phyloP scores from a whole-genome alignment of 1,140 invertebrate genomes.

The Drosophila pruinosa region DNA sequence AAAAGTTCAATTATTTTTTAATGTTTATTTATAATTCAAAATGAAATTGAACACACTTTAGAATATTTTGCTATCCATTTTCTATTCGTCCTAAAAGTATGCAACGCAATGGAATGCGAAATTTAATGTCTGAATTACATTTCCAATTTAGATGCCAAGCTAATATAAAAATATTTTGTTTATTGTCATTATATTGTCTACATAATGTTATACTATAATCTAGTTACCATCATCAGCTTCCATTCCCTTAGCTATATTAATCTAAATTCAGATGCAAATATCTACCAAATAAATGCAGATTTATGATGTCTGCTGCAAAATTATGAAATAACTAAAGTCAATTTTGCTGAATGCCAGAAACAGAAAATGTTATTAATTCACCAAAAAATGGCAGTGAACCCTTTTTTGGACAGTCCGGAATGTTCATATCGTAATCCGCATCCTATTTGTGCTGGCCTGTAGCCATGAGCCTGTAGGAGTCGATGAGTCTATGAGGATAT shows the following conservation, averaged over 20 bases:
- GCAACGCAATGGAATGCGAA: too few relatives aligned
- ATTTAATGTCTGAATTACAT: too few relatives aligned
- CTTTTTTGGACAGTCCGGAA: background rate
- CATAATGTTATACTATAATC: slow-evolving; percentile 5
- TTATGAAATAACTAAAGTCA: slow-evolving; percentile 54
- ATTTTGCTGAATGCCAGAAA: slow-evolving; percentile 45
- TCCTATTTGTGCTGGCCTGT: slow-evolving; percentile 4
- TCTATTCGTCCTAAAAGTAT: background rate
- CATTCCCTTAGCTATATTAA: background rate
- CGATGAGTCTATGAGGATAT: background rate
- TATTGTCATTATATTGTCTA: background rate
- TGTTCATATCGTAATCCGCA: background rate
- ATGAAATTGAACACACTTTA: background rate
- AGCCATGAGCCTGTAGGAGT: background rate
- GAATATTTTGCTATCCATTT: too few relatives aligned
- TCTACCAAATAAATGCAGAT: slow-evolving; percentile 27
- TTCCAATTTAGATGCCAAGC: background rate
- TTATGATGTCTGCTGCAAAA: slow-evolving; percentile 56
- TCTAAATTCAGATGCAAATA: slow-evolving; percentile 31
- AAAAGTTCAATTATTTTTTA: too few relatives aligned
- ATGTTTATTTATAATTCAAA: too few relatives aligned
- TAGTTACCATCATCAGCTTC: background rate
- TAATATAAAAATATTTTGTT: background rate
- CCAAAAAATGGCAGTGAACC: slow-evolving; percentile 6
- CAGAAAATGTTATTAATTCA: slow-evolving; percentile 66